Evolutionary conservation across 1,140 invertebrate species (phyloP).

Genomic region (Ericerus pela): DNA sequence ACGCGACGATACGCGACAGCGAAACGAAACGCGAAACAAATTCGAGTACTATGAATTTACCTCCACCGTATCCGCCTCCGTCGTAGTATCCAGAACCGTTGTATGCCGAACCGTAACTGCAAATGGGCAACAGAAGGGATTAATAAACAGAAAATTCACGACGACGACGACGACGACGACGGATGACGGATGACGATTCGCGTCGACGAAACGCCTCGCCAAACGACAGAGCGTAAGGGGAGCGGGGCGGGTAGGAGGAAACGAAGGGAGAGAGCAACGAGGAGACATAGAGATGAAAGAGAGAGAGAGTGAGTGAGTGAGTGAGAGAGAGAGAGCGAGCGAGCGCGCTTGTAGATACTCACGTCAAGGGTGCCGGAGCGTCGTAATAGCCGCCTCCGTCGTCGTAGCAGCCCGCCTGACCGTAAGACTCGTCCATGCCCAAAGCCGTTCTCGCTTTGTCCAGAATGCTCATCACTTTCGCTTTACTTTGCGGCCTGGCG

Average conservation of each 20-base stretch:
- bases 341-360: too few species aligned
- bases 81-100: constrained; percentile 3
- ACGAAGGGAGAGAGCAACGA: too few species aligned
- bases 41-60: too few species aligned
- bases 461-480: constrained; percentile 65
- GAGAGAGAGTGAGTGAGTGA: too few species aligned
- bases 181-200: too few species aligned
- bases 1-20: too few species aligned
- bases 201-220: too few species aligned
- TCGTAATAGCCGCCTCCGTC: background rate
- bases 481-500: constrained; percentile 34
- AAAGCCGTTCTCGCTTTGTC: constrained; percentile 63
- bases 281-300: too few species aligned
- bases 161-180: too few species aligned
- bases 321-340: too few species aligned
- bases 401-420: background rate
- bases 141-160: background rate
- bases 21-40: background rate
- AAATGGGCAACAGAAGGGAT: background rate
- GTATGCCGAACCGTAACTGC: background rate
- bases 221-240: too few species aligned
- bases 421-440: constrained; percentile 50
- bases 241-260: too few species aligned
- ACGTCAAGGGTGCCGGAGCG: background rate
- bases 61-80: constrained; percentile 2